Percentiles rank a stretch among this genome's conserved stretches.
These are phyloP conservation scores for Arnoldichthys spilopterus DNA, from an alignment of 2,797 vertebrate genomes.

Conservation along the genomic window DNA sequence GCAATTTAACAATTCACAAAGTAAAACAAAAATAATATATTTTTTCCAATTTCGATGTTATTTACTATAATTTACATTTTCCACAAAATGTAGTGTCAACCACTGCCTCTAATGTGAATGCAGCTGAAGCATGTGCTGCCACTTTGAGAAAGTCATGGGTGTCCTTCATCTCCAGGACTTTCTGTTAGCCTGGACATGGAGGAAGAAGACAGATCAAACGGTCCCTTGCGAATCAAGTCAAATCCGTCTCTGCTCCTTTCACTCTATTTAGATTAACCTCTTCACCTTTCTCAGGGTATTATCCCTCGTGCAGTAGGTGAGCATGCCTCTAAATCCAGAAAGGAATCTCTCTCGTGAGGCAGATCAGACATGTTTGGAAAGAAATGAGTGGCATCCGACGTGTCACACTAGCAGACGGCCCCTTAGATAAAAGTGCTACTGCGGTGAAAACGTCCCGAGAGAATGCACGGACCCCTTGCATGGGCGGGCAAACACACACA, in stretches of 20 bases:
- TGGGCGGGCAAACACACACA: not conserved
- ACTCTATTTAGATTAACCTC: constrained; percentile 17
- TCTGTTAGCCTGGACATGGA: not conserved
- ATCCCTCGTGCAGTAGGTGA: constrained; percentile 3
- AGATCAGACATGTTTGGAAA: constrained; percentile 36
- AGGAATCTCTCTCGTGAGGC: constrained; percentile 20
- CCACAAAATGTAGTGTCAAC: not conserved
- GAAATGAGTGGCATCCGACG: constrained; percentile 18
- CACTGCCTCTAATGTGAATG: not conserved
- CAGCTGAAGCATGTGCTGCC: not conserved
- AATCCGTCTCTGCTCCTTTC: constrained; percentile 15
- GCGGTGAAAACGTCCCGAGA: not conserved
- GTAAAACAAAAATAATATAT: no score
- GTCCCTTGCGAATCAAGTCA: not conserved
- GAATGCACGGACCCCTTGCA: not conserved
- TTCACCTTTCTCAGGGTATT: constrained; percentile 22
- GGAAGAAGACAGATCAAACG: constrained; percentile 9
- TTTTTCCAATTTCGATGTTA: no score
- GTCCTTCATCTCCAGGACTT: constrained; percentile 4
- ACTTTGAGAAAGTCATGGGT: constrained; percentile 23
- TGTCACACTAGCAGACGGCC: constrained; percentile 27
- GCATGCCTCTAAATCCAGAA: constrained; percentile 20
- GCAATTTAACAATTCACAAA: no score
- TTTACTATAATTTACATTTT: not conserved
- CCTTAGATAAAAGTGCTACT: constrained; percentile 19